phyloP scores from a whole-genome alignment of 2,113 vertebrate genomes.

The Scytalopus superciliaris region DNA sequence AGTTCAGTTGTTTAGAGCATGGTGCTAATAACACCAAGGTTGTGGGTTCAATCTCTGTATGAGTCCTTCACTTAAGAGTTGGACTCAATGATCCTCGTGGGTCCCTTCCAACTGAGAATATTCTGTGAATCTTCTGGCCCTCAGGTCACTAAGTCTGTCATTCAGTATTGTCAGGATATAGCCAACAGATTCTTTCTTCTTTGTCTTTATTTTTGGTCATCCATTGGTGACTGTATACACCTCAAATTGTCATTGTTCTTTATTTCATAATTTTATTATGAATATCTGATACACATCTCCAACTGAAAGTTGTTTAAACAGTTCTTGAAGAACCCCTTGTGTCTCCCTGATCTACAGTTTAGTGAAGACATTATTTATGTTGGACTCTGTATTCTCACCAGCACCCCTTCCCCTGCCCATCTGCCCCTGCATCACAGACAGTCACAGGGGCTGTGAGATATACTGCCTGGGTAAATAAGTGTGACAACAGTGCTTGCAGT shows the following conservation, averaged over 20 bases:
- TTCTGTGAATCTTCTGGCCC: neutral
- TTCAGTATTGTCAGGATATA: neutral
- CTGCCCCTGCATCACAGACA: neutral
- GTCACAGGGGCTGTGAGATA: neutral
- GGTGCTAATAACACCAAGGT: neutral
- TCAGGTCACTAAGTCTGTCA: neutral
- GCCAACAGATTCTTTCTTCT: neutral
- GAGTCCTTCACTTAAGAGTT: neutral
- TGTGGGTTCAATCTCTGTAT: neutral
- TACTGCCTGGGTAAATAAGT: constrained; percentile 31
- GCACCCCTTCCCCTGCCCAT: neutral
- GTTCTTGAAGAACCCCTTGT: neutral
- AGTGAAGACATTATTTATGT: neutral
- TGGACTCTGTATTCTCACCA: neutral
- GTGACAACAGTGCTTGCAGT: constrained; percentile 25
- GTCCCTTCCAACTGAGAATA: neutral
- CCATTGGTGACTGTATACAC: neutral
- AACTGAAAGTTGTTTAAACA: neutral
- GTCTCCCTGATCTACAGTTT: neutral
- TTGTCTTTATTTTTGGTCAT: neutral
- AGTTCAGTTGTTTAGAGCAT: neutral
- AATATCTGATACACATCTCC: neutral
- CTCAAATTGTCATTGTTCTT: neutral
- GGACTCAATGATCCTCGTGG: neutral
- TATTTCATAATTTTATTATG: neutral